Base-by-base conservation (phyloP, 2,113 vertebrate species). In the Carassius auratus region DNA sequence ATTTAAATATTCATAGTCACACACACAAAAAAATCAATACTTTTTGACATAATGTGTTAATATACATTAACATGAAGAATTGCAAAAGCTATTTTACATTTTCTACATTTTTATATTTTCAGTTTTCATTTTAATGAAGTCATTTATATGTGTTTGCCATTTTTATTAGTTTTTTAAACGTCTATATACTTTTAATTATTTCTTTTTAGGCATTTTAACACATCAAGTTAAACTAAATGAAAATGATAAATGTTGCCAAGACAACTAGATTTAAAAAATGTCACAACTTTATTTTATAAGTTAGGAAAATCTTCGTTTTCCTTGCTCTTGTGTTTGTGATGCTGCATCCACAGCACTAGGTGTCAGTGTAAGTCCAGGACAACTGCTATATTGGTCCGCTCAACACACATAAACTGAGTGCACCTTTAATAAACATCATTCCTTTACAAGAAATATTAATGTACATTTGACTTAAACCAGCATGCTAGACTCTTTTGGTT, bases 401-500 rank as follows among this genome's bases (percentile, higher is more conserved):
- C 0, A 21, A n/a, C 36, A n/a, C 5, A n/a, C 71, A 23, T 14
- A 75, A 48, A 75, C 71, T 38, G 21, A 62, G 55, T 23, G 68
- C 36, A 71, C 17, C 68, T 71, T 71, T 42, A 71, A 38, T 42
- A 71, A 12, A 19, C 30, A 77, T 52, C 3, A 26, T 52, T 30
- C 30, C 48, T 52, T 15, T 23, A 59, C 52, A 57, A 33, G 17
- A 77, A 77, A 77, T 77, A 59, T 30, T 13, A 19, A 57, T 77
- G 52, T 21, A 77, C 9, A n/a, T 42, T 55, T 57, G 75, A 77
- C 55, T 42, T 42, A 13, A 38, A n/a, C 30, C 52, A 33, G 30
- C 75, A 55, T 77, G 75, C 50, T 57, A 42, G 57, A 79, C 55
- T 42, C 36, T 79, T 79, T 79, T 79, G 76, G 55, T 42, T 79